These are phyloP conservation scores for Catotricha subobsoleta DNA, from an alignment of 2,888 invertebrate genomes.

Conservation along the genomic window DNA sequence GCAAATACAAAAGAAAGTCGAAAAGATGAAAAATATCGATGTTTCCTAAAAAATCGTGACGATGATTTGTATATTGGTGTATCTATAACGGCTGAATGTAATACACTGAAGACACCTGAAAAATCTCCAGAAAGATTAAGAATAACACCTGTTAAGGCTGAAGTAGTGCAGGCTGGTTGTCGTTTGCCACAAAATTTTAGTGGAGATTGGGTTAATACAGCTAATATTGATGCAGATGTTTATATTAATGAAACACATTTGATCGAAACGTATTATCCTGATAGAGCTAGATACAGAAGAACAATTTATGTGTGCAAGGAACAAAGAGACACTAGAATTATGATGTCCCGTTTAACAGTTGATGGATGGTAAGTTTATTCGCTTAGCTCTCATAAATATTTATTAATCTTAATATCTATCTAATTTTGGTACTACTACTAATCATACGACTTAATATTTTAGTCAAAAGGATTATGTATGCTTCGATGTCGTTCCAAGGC, in stretches of 20 bases:
- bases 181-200: slow-evolving; percentile 83
- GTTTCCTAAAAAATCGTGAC: slow-evolving; percentile 85
- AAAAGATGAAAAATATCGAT: slow-evolving; percentile 85
- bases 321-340: slow-evolving; percentile 71
- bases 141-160: slow-evolving; percentile 74
- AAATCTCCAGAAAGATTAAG: slow-evolving; percentile 79
- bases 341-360: slow-evolving; percentile 92
- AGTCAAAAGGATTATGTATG: slow-evolving; percentile 94
- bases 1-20: slow-evolving; percentile 91
- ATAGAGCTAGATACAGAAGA: slow-evolving; percentile 68
- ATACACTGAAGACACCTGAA: slow-evolving; percentile 79
- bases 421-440: background rate
- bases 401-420: too few relatives aligned
- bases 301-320: slow-evolving; percentile 92
- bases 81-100: slow-evolving; percentile 87
- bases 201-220: slow-evolving; percentile 93
- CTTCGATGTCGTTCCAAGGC: slow-evolving; percentile 87
- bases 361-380: slow-evolving; percentile 43
- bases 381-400: background rate
- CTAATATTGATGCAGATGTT: slow-evolving; percentile 89
- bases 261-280: slow-evolving; percentile 87
- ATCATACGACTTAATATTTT: slow-evolving; percentile 23
- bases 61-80: slow-evolving; percentile 83
- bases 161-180: slow-evolving; percentile 80
- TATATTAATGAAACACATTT: slow-evolving; percentile 91